Percentiles rank a stretch among this genome's conserved stretches.
Evolutionary conservation across 2,797 vertebrate genomes (phyloP).

Genomic region (Euphonia xanthogaster): DNA sequence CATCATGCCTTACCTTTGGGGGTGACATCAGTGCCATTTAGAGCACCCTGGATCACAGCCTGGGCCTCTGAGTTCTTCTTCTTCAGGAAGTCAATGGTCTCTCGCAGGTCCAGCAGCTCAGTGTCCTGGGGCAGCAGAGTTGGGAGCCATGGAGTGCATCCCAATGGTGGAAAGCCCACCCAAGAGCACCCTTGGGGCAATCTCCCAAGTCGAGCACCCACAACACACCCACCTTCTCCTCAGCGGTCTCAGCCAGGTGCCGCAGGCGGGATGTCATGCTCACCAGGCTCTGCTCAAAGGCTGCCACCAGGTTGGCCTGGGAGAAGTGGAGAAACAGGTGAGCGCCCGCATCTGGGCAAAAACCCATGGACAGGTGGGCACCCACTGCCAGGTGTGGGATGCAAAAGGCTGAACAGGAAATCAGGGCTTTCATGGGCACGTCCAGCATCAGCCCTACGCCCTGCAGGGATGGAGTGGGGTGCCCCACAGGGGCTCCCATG

Average conservation of each 20-base stretch:
- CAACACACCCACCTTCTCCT: constrained; percentile 87
- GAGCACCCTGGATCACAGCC: constrained; percentile 90
- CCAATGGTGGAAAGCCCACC: accelerated
- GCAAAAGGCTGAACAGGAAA: not conserved
- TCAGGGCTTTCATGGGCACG: not conserved
- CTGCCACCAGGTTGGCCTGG: constrained; percentile 94
- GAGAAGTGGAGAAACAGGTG: not conserved
- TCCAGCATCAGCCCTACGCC: accelerated
- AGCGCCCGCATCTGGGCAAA: accelerated
- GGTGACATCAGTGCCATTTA: constrained; percentile 84
- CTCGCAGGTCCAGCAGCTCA: constrained; percentile 87
- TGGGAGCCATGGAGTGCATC: not conserved
- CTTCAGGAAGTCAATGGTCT: constrained; percentile 91
- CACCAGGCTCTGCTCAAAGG: constrained; percentile 95
- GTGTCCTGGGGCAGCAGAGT: constrained; percentile 79
- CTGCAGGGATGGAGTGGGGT: accelerated
- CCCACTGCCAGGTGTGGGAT: not conserved
- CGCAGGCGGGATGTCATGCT: constrained; percentile 93
- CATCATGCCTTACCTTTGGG: constrained; percentile 79
- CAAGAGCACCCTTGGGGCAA: not conserved
- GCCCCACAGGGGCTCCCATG: not conserved
- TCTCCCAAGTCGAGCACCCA: not conserved
- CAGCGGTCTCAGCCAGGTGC: constrained; percentile 86
- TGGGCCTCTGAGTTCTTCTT: constrained; percentile 92
- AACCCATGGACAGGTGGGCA: accelerated